Evolutionary conservation across 2,113 vertebrate genomes (phyloP), one percentile per base, ranked within the genome.

Genomic region (Uria aalge): DNA sequence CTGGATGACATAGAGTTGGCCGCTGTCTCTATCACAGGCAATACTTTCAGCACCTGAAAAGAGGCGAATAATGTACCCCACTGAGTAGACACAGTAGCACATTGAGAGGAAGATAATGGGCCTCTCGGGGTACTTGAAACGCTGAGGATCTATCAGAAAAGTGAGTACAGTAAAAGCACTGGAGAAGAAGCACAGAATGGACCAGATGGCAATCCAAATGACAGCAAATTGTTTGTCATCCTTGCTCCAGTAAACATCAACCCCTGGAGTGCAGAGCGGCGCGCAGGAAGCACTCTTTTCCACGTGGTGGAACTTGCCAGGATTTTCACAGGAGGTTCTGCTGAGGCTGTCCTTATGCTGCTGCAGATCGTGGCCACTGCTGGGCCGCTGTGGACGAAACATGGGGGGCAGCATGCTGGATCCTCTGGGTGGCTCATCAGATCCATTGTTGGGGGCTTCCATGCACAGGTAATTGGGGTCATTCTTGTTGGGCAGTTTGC

Each of bases 71-170:
- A 99, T 99, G 98, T 99, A 99, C 36, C 99, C 99, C 97, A 99
- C 98, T 0, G 99, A 99, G 97, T 99, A 99, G 85, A 99, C 99
- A 17, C 99, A 99, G 98, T 99, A 99, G 96, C 99, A 99, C 99
- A 99, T 99, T 10, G 99, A 99, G 7, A 99, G 98, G 98, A 99
- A 99, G 97, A 99, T 99, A 94, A 99, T 99, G 79, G 99, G 99
- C 93, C 99, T 98, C 98, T 99, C 99, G 0, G 99, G 99, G 98
- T 99, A 99, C 93, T 99, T 98, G 98, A 99, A 99, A 36, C 99
- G 98, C 91, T 99, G 99, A 0, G 99, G 99, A 94, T 99, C 99
- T 5, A 99, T 98, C 81, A 99, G 98, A 88, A 99, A 99, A 40
- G 99, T 99, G 88, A 99, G 99, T 23, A 99, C 99, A 0, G 99